Evolutionary conservation across 2,797 vertebrate genomes (phyloP).

Genomic region (Carapus acus): DNA sequence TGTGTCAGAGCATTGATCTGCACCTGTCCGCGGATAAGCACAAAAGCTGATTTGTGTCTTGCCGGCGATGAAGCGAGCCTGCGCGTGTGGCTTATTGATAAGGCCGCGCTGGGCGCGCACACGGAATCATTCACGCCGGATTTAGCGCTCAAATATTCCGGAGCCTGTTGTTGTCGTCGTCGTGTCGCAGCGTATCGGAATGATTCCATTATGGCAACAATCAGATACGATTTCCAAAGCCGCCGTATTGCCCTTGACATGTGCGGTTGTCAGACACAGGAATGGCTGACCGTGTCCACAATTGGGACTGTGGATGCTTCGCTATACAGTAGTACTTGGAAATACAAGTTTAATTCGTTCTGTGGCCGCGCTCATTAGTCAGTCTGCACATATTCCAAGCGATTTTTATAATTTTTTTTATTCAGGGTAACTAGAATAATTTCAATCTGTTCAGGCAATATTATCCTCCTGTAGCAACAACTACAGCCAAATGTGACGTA

Average conservation of each 20-base stretch:
- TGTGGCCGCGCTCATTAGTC: no score
- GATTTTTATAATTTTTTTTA: no score
- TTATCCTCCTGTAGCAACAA: no score
- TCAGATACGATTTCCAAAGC: slow-evolving; percentile 34
- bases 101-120: slow-evolving; percentile 36
- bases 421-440: no score
- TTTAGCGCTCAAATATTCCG: slow-evolving; percentile 49
- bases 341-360: no score
- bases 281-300: slow-evolving; percentile 1
- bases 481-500: no score
- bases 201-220: slow-evolving; percentile 39
- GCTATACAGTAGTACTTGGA: no score
- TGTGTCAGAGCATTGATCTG: slow-evolving; percentile 33
- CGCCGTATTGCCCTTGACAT: slow-evolving; percentile 26
- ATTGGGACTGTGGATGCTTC: no score
- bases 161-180: slow-evolving; percentile 41
- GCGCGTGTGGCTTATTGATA: slow-evolving; percentile 54
- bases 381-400: no score
- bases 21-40: slow-evolving; percentile 37
- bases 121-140: slow-evolving; percentile 54
- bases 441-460: no score
- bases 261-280: slow-evolving; percentile 6
- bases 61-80: slow-evolving; percentile 41
- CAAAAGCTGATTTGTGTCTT: slow-evolving; percentile 47
- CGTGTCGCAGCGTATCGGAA: slow-evolving; percentile 34